Base-by-base conservation (phyloP, 2,888 invertebrate genomes). In the Halictus quadricinctus region DNA sequence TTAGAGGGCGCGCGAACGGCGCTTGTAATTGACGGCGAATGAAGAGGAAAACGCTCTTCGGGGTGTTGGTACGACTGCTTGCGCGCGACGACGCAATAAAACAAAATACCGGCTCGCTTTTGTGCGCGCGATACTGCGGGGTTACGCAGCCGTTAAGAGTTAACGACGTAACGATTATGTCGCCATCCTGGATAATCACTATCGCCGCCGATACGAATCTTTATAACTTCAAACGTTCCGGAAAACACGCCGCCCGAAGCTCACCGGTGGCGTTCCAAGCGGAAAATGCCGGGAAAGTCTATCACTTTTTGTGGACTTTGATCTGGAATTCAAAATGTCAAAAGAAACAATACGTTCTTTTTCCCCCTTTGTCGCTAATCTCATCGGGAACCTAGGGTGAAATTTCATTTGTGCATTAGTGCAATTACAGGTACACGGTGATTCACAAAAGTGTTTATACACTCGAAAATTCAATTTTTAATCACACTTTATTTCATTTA, bases 161-260 rank as follows among this genome's bases (percentile, higher is more conserved):
- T 93, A 94, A 94, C 93, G 93, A 93, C 91, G 90, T 92, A 94
- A 94, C 93, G 94, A 93, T 94, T 94, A 93, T 93, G 92, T 91
- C 90, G 91, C 92, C 89, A 92, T 94, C 93, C 92, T 90, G 92
- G 93, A 93, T 93, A 93, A 94, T 93, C 94, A 91, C 92, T 92
- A 92, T 92, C 91, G 91, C 91, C 89, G 88, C 91, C 92, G 93
- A 93, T 94, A 93, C 92, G 90, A 88, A 94, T 94, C 94, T 94
- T 92, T 92, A 92, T 91, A 91, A 92, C 91, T 91, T 89, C 87
- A 92, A 93, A 92, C 89, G 90, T 89, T 86, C 83, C 88, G 91
- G 90, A 90, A 92, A 90, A 89, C 88, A 87, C 81, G 74, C 64
- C 48, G 46, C 46, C 74, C 3, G 36, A 15, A n/a, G n/a, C 58